Evolutionary conservation across 1,140 invertebrate species (phyloP), one percentile per base, ranked within the genome.

Genomic region (Meloidogyne exigua): DNA sequence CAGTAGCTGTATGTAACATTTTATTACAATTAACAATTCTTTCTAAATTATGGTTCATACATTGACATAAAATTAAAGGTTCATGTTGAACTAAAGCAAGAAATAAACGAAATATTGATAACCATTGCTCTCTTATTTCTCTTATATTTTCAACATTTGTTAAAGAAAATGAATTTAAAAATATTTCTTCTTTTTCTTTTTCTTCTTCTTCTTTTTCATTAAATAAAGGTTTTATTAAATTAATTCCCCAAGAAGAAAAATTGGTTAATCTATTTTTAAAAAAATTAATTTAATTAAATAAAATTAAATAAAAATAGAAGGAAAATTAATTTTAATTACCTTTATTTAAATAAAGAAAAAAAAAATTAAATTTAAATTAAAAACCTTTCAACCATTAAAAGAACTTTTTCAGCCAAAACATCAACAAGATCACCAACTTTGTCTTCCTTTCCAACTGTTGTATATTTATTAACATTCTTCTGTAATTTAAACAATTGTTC

Each of bases 81-180:
- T 82, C 81, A 32, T 84, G 76, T 65, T 82, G 81, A 25, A 82
- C 76, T 36, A 82, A 76, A 0, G 82, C 83, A n/a, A 82, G 62
- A 66, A 75, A 75, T 9, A 82, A 26, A 23, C 83, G 69, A 42
- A 82, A 82, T 26, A 67, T 12, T 9, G 63, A 21, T 32, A 82
- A 65, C 79, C 81, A 81, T 23, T 49, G 26, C 39, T 64, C 25
- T 44, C 63, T 67, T n/a, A 23, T 70, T 23, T 81, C 65, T n/a
- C 7, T 25, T n/a, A n/a, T 13, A n/a, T 18, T 21, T 32, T 32
- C 7, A 32, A 3, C 28, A 3, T 2, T 32, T 32, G 28, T 32
- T 32, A 32, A 32, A 32, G 28, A 32, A 32, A 7, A 32, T 32
- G 28, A 32, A 32, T 2, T 3, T 3, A 3, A 3, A 32, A 32